These are phyloP conservation scores for Xiphophorus birchmanni DNA, from an alignment of 2,797 vertebrate genomes.

Conservation along the genomic window DNA sequence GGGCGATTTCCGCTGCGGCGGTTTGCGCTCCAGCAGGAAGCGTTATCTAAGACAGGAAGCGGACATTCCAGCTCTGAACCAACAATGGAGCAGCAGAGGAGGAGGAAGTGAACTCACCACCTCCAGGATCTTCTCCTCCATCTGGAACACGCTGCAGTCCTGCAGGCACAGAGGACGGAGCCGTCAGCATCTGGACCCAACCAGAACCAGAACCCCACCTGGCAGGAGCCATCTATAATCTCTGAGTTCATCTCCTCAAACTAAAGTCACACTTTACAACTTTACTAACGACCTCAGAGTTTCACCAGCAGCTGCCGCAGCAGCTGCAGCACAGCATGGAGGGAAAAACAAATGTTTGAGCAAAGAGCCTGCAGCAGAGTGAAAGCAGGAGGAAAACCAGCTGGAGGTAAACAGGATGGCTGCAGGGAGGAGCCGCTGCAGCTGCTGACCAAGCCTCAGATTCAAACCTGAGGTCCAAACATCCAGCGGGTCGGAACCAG, in stretches of 20 bases:
- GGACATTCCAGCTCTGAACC: conserved; percentile 57
- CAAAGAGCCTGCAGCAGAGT: conserved; percentile 48
- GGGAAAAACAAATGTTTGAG: conserved; percentile 59
- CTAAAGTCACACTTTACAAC: not conserved
- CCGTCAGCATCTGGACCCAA: not conserved
- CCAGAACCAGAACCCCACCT: not conserved
- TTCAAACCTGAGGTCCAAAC: no score
- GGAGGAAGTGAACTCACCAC: conserved; percentile 85
- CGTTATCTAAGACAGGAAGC: conserved; percentile 73
- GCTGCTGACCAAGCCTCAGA: not conserved
- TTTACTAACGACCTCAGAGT: not conserved
- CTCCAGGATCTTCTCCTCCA: conserved; percentile 94
- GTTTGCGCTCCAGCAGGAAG: conserved; percentile 55
- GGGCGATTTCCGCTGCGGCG: not conserved
- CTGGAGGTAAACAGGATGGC: conserved; percentile 42
- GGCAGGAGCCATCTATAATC: not conserved
- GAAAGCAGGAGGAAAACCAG: conserved; percentile 46
- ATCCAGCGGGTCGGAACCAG: no score
- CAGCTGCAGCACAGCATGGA: not conserved
- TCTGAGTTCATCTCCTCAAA: not conserved
- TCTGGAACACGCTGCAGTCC: conserved; percentile 91
- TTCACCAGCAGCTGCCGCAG: not conserved
- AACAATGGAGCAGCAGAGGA: conserved; percentile 52
- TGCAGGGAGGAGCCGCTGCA: conserved; percentile 3
- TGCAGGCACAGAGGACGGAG: conserved; percentile 72